Evolutionary conservation across 2,113 vertebrate genomes (phyloP).

Genomic region (Aplodontia rufa): DNA sequence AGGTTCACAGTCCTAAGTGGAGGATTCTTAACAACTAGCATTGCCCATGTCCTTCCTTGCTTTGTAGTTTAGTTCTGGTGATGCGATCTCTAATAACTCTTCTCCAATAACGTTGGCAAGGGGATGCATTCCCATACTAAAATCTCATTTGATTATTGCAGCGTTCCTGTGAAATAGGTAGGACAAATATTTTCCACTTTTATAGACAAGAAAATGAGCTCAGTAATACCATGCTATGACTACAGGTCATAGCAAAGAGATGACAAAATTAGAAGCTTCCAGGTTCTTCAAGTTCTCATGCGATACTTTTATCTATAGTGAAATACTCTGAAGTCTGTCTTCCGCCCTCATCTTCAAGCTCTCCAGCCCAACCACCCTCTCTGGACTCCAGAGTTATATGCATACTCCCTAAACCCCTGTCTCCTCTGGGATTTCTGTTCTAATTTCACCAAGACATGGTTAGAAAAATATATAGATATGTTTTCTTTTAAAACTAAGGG

Average conservation of each 20-base stretch:
- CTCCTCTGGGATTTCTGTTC: neutral
- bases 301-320: neutral
- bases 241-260: neutral
- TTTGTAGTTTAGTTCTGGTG: neutral
- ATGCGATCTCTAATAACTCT: neutral
- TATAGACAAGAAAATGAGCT: neutral
- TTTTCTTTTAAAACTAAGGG: neutral
- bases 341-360: neutral
- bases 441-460: neutral
- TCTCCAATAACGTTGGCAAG: neutral
- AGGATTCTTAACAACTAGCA: neutral
- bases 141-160: neutral
- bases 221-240: neutral
- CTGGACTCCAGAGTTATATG: neutral
- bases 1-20: neutral
- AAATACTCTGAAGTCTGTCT: neutral
- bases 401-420: neutral
- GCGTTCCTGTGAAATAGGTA: neutral
- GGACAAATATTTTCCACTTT: slow-evolving; percentile 1
- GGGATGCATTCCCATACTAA: neutral
- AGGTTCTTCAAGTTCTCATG: neutral
- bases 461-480: neutral
- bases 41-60: neutral
- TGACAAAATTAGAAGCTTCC: neutral
- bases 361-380: neutral